Evolutionary conservation across 2,797 vertebrate genomes (phyloP).

Genomic region (Aldrovandia affinis): DNA sequence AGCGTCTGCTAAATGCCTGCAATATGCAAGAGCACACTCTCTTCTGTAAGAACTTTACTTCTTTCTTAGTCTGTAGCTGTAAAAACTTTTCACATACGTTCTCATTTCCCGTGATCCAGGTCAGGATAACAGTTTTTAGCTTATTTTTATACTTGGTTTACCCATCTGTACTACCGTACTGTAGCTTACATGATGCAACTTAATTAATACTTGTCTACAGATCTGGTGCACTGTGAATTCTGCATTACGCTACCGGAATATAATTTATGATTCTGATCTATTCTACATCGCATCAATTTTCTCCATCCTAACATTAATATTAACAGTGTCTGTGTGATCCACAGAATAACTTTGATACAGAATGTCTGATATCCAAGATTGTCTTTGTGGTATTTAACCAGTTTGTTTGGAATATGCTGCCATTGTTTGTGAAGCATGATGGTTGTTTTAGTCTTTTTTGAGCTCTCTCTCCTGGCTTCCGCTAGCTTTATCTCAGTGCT

Average conservation of each 20-base stretch:
- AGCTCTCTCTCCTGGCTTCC: background rate
- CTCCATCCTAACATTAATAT: background rate
- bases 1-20: too few species aligned
- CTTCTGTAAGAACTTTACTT: background rate
- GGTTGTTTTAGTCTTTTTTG: background rate
- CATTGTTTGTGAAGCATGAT: background rate
- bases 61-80: too few species aligned
- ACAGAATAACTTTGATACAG: background rate
- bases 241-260: background rate
- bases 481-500: conserved; percentile 18
- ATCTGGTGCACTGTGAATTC: background rate
- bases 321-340: background rate
- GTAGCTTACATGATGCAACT: too few species aligned
- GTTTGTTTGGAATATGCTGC: background rate
- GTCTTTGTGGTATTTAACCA: conserved; percentile 13
- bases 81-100: background rate
- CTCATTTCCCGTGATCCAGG: background rate
- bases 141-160: conserved; percentile 1
- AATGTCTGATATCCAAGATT: conserved; percentile 32
- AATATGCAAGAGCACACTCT: background rate
- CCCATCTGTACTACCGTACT: background rate
- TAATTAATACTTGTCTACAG: conserved; percentile 1
- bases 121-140: background rate
- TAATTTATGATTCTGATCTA: background rate
- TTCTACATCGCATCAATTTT: background rate